phyloP scores from a whole-genome alignment of 2,888 invertebrate genomes.

The Drosophila anceps region DNA sequence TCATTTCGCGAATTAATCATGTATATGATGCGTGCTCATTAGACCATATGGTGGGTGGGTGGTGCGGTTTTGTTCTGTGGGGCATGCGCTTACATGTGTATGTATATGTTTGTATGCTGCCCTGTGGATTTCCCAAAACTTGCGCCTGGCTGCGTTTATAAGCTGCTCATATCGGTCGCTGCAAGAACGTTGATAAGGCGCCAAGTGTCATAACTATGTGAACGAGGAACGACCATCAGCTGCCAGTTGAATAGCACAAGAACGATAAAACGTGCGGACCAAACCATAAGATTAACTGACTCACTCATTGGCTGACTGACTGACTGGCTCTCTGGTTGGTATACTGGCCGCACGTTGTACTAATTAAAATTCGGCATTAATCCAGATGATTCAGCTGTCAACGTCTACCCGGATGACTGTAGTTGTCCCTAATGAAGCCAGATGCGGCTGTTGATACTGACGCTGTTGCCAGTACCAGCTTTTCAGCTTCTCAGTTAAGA shows the following conservation, averaged over 20 bases:
- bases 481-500: conserved; percentile 10
- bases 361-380: conserved; percentile 83
- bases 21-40: conserved; percentile 61
- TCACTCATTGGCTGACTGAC: conserved; percentile 1
- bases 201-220: conserved; percentile 76
- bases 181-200: conserved; percentile 71
- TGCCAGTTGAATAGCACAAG: conserved; percentile 19
- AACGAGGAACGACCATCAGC: conserved; percentile 15
- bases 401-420: conserved; percentile 39
- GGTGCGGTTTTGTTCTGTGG: neutral
- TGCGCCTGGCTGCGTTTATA: conserved; percentile 57
- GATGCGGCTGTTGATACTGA: conserved; percentile 16
- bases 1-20: conserved; percentile 65
- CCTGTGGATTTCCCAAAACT: conserved; percentile 33
- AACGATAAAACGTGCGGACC: conserved; percentile 44
- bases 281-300: conserved; percentile 42
- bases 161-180: conserved; percentile 49
- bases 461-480: conserved; percentile 33
- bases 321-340: conserved; percentile 11
- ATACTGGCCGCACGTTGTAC: conserved; percentile 62
- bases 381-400: conserved; percentile 82
- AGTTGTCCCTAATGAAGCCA: conserved; percentile 37
- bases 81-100: neutral
- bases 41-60: conserved; percentile 31
- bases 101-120: conserved; percentile 8